phyloP scores from a whole-genome alignment of 2,888 invertebrate species.

The Gymnoscelis rufifasciata region DNA sequence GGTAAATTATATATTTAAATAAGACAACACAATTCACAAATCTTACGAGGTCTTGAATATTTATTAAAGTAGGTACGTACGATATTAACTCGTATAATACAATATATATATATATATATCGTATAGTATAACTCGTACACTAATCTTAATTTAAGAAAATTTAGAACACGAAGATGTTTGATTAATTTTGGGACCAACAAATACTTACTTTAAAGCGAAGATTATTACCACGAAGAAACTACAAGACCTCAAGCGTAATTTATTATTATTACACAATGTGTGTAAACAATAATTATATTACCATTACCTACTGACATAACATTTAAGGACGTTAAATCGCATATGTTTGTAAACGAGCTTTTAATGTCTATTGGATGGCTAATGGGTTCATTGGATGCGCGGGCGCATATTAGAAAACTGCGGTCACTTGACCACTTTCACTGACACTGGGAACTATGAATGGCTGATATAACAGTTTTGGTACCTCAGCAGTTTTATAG shows the following conservation, averaged over 20 bases:
- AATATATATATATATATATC: too few species aligned
- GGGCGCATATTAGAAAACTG: slow-evolving; percentile 52
- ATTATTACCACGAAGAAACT: neutral
- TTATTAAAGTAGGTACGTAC: too few species aligned
- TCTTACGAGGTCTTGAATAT: too few species aligned
- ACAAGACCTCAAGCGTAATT: neutral
- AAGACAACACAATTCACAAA: too few species aligned
- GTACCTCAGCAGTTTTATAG: slow-evolving; percentile 4
- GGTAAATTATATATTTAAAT: too few species aligned
- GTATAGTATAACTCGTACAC: too few species aligned
- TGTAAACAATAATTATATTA: slow-evolving; percentile 21
- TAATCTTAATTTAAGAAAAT: neutral
- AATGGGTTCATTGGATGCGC: slow-evolving; percentile 41
- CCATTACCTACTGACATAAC: slow-evolving; percentile 21
- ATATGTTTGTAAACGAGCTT: slow-evolving; percentile 29
- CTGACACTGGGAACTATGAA: slow-evolving; percentile 49
- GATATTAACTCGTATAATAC: too few species aligned
- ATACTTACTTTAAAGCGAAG: neutral
- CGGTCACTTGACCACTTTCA: slow-evolving; percentile 58
- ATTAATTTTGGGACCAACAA: neutral
- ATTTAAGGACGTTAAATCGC: slow-evolving; percentile 21
- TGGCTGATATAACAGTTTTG: slow-evolving; percentile 12
- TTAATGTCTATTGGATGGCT: slow-evolving; percentile 34
- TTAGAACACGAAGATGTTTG: neutral
- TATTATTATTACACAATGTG: slow-evolving; percentile 3